Conservation (phyloP, 2,888 invertebrate species). For the Orchesella flavescens region DNA sequence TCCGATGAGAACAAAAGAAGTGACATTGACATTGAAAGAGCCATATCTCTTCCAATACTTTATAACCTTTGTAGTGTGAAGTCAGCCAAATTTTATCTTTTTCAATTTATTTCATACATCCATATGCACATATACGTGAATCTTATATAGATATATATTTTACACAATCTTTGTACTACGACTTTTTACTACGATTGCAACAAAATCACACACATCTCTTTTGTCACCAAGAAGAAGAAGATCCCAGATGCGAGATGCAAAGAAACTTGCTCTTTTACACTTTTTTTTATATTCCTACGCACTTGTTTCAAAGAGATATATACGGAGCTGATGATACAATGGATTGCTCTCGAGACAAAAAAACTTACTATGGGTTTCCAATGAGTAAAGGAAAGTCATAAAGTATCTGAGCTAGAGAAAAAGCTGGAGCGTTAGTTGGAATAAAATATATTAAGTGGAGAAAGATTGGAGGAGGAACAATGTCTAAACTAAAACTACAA, state of each 20-base stretch:
- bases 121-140: no score
- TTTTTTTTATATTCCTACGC: no score
- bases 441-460: constrained; percentile 12
- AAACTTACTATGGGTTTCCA: not conserved
- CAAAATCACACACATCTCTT: constrained; percentile 9
- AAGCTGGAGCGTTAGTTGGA: not conserved
- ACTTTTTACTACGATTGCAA: not conserved
- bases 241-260: not conserved
- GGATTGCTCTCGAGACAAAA: no score
- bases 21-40: constrained; percentile 3
- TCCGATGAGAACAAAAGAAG: not conserved
- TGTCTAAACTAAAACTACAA: not conserved
- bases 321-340: no score
- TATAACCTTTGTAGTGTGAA: no score
- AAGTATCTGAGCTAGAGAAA: not conserved
- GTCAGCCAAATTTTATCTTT: no score
- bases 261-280: not conserved
- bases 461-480: constrained; percentile 6
- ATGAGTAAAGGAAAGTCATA: not conserved
- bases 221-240: constrained; percentile 20
- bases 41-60: not conserved
- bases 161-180: no score
- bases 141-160: no score
- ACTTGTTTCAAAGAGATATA: no score
- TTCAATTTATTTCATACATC: no score